phyloP scores from a whole-genome alignment of 2,113 vertebrate species.

The Dermatemys mawii region DNA sequence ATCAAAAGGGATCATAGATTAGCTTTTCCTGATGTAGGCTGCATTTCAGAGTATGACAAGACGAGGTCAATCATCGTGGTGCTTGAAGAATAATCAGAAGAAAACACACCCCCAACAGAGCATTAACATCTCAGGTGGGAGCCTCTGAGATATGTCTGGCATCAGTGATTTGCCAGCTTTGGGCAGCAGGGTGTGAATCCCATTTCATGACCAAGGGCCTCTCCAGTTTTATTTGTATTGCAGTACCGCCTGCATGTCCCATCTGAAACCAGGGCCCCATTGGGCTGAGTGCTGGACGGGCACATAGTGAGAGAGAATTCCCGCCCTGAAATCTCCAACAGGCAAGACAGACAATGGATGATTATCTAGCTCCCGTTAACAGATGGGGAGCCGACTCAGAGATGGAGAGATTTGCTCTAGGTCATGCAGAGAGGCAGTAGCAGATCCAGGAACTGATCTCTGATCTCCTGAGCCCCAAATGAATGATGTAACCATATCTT shows the following conservation, averaged over 20 bases:
- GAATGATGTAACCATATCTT: neutral
- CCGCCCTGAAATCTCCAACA: neutral
- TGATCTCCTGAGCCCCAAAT: fast-evolving
- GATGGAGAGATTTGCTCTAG: neutral
- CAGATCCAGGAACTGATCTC: neutral
- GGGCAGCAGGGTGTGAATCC: neutral
- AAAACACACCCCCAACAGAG: neutral
- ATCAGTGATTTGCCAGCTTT: neutral
- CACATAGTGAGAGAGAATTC: neutral
- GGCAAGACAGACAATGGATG: neutral
- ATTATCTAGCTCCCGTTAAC: neutral
- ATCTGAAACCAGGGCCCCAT: neutral
- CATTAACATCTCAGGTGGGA: neutral
- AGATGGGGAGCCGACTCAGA: neutral
- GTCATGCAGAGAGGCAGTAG: neutral
- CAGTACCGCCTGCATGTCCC: too few species aligned
- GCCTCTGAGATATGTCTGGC: neutral
- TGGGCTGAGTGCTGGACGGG: neutral
- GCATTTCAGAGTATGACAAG: neutral
- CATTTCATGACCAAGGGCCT: neutral
- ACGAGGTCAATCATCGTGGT: too few species aligned
- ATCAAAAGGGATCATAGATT: neutral
- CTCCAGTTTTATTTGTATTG: neutral
- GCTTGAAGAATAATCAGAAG: too few species aligned
- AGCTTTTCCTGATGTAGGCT: neutral